Conservation (phyloP, 2,797 vertebrate species). For the Selene dorsalis region DNA sequence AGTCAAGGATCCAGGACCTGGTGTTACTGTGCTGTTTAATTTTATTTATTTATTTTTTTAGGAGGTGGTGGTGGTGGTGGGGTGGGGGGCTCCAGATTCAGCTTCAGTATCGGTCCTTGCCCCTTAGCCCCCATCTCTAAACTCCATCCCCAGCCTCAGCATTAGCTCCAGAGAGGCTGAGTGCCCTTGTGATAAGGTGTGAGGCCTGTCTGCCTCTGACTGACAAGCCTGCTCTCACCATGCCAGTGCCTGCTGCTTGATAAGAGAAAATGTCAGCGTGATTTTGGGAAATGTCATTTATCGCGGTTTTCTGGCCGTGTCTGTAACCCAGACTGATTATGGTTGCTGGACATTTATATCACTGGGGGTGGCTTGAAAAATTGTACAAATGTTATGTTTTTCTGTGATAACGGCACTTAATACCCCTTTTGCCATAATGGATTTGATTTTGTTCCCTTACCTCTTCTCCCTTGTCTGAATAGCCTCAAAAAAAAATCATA, state of each 20-base stretch:
- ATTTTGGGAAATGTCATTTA: slow-evolving; percentile 88
- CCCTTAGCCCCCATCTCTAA: slow-evolving; percentile 70
- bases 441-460: slow-evolving; percentile 70
- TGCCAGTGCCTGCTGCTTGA: slow-evolving; percentile 85
- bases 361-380: slow-evolving; percentile 76
- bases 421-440: slow-evolving; percentile 71
- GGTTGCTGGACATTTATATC: slow-evolving; percentile 83
- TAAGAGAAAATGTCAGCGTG: slow-evolving; percentile 88
- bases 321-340: slow-evolving; percentile 83
- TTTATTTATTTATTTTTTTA: slow-evolving; percentile 10
- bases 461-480: slow-evolving; percentile 56
- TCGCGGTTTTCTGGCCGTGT: slow-evolving; percentile 80
- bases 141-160: slow-evolving; percentile 73
- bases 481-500: slow-evolving; percentile 39
- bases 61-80: too few relatives aligned
- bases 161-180: slow-evolving; percentile 80
- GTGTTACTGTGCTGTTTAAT: slow-evolving; percentile 13
- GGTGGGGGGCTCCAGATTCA: slow-evolving; percentile 13
- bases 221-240: slow-evolving; percentile 85
- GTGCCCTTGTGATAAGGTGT: slow-evolving; percentile 85
- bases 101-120: slow-evolving; percentile 55
- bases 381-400: slow-evolving; percentile 78
- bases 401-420: slow-evolving; percentile 75
- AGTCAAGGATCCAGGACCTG: slow-evolving; percentile 37
- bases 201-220: slow-evolving; percentile 85